Evolutionary conservation across 64 coral and sea anemone genomes (phyloP).

Genomic region (Cladopsammia gracilis): DNA sequence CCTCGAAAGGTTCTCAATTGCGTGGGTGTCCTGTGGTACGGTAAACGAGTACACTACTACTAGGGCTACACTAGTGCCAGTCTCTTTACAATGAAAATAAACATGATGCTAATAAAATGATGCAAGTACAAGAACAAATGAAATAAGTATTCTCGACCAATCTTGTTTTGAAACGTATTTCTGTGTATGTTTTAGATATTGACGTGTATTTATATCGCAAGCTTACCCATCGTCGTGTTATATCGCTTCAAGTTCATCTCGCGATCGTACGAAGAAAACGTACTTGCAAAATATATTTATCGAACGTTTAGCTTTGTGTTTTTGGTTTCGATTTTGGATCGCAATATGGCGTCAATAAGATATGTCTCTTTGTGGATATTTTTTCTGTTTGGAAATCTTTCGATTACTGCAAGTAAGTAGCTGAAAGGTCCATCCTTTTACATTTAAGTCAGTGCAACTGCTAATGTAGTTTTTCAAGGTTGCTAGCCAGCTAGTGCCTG

Average conservation of each 20-base stretch:
- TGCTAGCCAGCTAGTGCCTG: no score
- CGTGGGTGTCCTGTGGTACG: background rate
- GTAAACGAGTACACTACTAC: background rate
- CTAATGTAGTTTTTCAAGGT: no score
- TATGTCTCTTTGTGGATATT: background rate
- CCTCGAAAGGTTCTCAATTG: no score
- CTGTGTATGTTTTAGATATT: background rate
- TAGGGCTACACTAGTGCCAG: background rate
- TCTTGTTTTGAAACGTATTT: constrained; percentile 33
- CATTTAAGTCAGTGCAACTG: no score
- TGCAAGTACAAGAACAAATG: background rate
- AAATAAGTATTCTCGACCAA: background rate
- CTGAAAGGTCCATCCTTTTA: no score
- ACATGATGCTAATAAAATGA: background rate
- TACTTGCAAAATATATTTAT: background rate
- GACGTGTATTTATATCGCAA: background rate
- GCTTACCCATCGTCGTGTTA: background rate
- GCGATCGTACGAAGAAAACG: no score
- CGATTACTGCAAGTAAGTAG: background rate
- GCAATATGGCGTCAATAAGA: background rate
- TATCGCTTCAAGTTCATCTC: background rate
- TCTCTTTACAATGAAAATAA: background rate
- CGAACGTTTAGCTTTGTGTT: background rate
- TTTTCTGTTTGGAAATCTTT: constrained; percentile 14
- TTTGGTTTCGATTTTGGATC: background rate